Percentiles rank a stretch among this genome's conserved stretches.
Evolutionary conservation across 37 sponge, comb jelly and placozoan species (phyloP).

Genomic region (Cliona cf. orientalis): DNA sequence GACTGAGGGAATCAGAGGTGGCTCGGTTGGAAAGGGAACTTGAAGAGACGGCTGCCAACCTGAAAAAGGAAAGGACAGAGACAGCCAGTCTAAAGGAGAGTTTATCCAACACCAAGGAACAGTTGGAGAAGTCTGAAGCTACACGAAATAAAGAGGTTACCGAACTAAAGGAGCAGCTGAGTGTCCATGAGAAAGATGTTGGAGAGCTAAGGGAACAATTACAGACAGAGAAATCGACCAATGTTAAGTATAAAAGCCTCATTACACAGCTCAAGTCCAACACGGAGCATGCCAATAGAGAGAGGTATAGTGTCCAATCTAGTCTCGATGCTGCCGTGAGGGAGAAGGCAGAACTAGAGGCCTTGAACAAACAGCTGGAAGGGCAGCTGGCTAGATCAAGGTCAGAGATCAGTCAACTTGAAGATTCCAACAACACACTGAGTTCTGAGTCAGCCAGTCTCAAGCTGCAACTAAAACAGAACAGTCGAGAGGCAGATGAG

Average conservation of each 20-base stretch:
- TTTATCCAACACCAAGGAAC: neutral
- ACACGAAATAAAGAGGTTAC: neutral
- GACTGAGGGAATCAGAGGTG: slow-evolving; percentile 8
- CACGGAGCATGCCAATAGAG: neutral
- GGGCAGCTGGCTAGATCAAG: neutral
- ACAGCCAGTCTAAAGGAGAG: neutral
- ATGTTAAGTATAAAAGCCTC: neutral
- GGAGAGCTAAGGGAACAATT: slow-evolving; percentile 11
- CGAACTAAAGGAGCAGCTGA: slow-evolving; percentile 17
- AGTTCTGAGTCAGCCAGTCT: slow-evolving; percentile 18
- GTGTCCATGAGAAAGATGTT: neutral
- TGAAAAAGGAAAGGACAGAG: slow-evolving; percentile 26
- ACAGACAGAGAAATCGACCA: neutral
- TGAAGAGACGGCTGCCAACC: neutral
- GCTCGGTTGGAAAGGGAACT: neutral
- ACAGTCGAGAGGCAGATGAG: neutral
- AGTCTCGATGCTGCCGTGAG: neutral
- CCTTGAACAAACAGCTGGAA: neutral
- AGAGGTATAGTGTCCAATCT: neutral
- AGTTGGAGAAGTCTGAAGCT: slow-evolving; percentile 11
- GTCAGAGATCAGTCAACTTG: neutral
- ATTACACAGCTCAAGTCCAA: slow-evolving; percentile 15
- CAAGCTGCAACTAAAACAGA: slow-evolving; percentile 18
- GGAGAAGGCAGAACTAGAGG: neutral
- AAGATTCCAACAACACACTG: neutral